These are phyloP conservation scores for Tethea ocularis DNA, from an alignment of 2,888 invertebrate genomes.

Conservation along the genomic window DNA sequence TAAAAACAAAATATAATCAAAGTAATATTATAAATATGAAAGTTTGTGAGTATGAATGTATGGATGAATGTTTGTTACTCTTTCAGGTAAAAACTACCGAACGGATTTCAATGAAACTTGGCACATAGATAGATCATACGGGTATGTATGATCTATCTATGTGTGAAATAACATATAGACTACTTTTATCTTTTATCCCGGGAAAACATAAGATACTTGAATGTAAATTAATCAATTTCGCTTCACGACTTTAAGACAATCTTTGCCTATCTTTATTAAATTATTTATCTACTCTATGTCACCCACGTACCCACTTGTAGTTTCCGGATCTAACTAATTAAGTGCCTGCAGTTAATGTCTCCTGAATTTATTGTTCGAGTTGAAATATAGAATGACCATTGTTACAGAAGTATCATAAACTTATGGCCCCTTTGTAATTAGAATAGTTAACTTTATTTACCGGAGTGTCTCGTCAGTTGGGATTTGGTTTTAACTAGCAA, in stretches of 20 bases:
- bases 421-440: background rate
- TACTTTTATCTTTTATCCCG: too few relatives aligned
- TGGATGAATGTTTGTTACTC: too few relatives aligned
- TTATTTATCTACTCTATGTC: conserved; percentile 42
- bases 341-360: conserved; percentile 73
- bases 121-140: too few relatives aligned
- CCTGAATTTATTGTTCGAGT: conserved; percentile 53
- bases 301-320: conserved; percentile 49
- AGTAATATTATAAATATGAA: too few relatives aligned
- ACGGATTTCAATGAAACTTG: too few relatives aligned
- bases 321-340: conserved; percentile 70
- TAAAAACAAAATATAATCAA: too few relatives aligned
- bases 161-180: too few relatives aligned
- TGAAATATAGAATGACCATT: conserved; percentile 5
- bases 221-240: too few relatives aligned
- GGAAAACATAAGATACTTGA: too few relatives aligned
- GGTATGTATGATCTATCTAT: too few relatives aligned
- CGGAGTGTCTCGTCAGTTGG: background rate
- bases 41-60: too few relatives aligned
- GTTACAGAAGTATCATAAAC: background rate
- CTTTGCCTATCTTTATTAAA: background rate
- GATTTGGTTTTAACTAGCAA: background rate
- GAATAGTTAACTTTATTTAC: background rate
- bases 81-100: too few relatives aligned
- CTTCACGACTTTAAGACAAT: background rate